Conservation (phyloP, 2,888 invertebrate genomes). For the Eupithecia vulgata region DNA sequence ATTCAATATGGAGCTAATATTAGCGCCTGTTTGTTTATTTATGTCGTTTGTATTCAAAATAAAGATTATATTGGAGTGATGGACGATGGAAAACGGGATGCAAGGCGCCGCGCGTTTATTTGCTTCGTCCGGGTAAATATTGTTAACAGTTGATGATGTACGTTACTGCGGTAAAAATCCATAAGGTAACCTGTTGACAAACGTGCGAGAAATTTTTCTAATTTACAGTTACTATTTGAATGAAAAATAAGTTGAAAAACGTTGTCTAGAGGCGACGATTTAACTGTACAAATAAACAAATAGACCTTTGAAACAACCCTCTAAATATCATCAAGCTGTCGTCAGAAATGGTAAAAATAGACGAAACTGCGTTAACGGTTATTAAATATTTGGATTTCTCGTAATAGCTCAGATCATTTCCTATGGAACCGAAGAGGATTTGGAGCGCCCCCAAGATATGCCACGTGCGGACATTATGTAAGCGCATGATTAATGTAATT, state of each 20-base stretch:
- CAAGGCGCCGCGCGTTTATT: background rate
- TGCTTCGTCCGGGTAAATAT: constrained; percentile 11
- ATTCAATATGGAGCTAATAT: constrained; percentile 68
- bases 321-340: constrained; percentile 10
- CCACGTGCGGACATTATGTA: constrained; percentile 27
- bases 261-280: background rate
- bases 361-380: constrained; percentile 18
- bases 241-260: background rate
- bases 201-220: background rate
- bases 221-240: background rate
- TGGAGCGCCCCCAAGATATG: constrained; percentile 36
- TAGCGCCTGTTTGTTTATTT: constrained; percentile 50
- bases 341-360: constrained; percentile 20
- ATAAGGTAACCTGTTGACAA: background rate
- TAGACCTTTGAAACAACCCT: background rate
- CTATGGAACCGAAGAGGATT: constrained; percentile 32
- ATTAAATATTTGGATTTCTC: constrained; percentile 35
- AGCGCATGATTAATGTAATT: constrained; percentile 4
- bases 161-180: background rate
- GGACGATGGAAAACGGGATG: constrained; percentile 16
- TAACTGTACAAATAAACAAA: background rate
- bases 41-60: constrained; percentile 26
- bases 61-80: constrained; percentile 20
- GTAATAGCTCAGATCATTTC: constrained; percentile 29
- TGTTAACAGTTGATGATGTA: background rate